A percentile compares a stretch with the other conserved stretches of the same genome.
phyloP scores from a whole-genome alignment of 2,888 invertebrate species.

The Lissonota sp. region DNA sequence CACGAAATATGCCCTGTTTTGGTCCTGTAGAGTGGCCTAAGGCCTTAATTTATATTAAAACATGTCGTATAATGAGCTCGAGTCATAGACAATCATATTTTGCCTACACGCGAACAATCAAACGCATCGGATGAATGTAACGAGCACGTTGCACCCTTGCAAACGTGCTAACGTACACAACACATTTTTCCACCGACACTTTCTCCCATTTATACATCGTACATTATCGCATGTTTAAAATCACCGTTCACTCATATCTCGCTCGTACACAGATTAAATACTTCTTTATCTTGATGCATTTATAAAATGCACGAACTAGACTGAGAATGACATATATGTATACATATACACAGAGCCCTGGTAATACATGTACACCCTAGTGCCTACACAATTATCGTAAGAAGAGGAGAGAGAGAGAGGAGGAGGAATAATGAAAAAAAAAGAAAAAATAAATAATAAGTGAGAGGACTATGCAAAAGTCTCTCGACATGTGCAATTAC shows the following conservation, averaged over 20 bases:
- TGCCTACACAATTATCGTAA: conserved; percentile 58
- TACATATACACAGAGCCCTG: neutral
- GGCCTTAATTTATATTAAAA: too few species aligned
- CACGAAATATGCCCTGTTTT: too few species aligned
- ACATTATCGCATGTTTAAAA: conserved; percentile 34
- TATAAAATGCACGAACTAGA: conserved; percentile 15
- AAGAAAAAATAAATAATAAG: conserved; percentile 12
- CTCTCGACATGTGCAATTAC: conserved; percentile 64
- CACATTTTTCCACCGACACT: too few species aligned
- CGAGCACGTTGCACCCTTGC: too few species aligned
- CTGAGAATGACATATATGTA: conserved; percentile 3
- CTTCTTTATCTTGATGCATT: conserved; percentile 60
- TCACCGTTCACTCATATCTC: conserved; percentile 32
- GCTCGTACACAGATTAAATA: conserved; percentile 25
- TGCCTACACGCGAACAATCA: too few species aligned
- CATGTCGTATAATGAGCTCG: too few species aligned
- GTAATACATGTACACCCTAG: conserved; percentile 37
- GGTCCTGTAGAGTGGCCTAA: too few species aligned
- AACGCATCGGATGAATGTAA: too few species aligned
- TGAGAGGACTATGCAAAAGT: conserved; percentile 42
- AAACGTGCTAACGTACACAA: too few species aligned
- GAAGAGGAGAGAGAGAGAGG: conserved; percentile 30
- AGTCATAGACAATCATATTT: too few species aligned
- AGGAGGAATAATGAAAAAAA: conserved; percentile 34
- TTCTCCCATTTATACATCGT: neutral